Conservation (phyloP, 23 tunicate genomes). For the Ascidia mentula region DNA sequence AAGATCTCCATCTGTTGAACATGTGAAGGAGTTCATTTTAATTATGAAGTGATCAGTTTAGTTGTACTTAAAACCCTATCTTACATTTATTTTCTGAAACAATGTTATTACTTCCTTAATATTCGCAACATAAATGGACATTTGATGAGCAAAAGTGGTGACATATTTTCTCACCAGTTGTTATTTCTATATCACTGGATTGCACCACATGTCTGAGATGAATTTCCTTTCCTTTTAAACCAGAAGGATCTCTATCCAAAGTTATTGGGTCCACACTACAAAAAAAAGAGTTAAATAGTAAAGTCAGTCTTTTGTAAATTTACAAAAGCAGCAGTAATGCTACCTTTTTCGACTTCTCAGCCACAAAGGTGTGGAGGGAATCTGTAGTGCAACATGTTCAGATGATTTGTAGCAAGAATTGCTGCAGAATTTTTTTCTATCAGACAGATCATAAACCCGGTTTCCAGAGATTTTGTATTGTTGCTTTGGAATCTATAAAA, state of each 20-base stretch:
- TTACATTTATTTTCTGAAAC: too few relatives aligned
- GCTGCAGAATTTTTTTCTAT: slow-evolving; percentile 53
- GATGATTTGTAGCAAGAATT: slow-evolving; percentile 43
- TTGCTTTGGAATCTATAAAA: slow-evolving; percentile 30
- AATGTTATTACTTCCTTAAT: too few relatives aligned
- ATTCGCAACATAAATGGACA: too few relatives aligned
- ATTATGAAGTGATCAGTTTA: too few relatives aligned
- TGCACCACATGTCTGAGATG: not conserved
- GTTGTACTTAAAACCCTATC: too few relatives aligned
- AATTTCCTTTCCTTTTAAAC: slow-evolving; percentile 30
- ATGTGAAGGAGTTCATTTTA: too few relatives aligned
- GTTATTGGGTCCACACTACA: slow-evolving; percentile 6
- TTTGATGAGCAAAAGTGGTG: too few relatives aligned
- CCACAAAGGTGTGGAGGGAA: slow-evolving; percentile 55
- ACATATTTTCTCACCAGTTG: not conserved
- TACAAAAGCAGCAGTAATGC: not conserved
- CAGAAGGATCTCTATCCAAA: slow-evolving; percentile 1
- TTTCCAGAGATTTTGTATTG: slow-evolving; percentile 47
- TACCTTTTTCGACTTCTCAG: slow-evolving; percentile 41
- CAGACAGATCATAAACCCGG: slow-evolving; percentile 49
- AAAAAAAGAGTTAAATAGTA: not conserved
- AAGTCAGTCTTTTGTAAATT: not conserved
- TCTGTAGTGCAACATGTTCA: slow-evolving; percentile 34
- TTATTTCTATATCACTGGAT: not conserved
- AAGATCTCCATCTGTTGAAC: not conserved